A percentile compares a stretch with the other conserved stretches of the same genome.
These are phyloP conservation scores for Melinaea menophilus DNA, from an alignment of 2,888 invertebrate genomes.

Conservation along the genomic window DNA sequence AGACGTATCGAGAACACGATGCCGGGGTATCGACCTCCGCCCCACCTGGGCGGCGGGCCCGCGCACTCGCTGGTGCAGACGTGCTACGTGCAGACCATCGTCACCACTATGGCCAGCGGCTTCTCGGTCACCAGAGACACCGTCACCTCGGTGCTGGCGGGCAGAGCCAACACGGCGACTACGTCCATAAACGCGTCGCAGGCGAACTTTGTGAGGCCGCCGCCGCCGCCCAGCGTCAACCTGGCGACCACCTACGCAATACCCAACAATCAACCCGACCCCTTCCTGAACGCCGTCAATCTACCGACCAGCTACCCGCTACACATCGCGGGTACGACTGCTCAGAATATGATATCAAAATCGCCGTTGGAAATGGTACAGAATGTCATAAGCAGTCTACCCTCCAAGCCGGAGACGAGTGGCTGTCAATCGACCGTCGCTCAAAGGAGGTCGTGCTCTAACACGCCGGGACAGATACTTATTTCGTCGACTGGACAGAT, in stretches of 20 bases:
- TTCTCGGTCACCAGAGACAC: conserved; percentile 88
- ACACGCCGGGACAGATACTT: conserved; percentile 82
- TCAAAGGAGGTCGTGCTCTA: conserved; percentile 47
- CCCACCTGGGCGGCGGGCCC: conserved; percentile 69
- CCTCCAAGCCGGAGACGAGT: conserved; percentile 60
- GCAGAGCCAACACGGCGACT: conserved; percentile 85
- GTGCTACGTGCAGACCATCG: conserved; percentile 66
- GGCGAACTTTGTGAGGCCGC: conserved; percentile 63
- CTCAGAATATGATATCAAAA: conserved; percentile 74
- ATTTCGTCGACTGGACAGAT: conserved; percentile 87
- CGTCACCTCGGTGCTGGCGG: conserved; percentile 87
- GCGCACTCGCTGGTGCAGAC: conserved; percentile 65
- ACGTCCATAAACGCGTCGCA: conserved; percentile 84
- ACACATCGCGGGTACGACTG: conserved; percentile 71
- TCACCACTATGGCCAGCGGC: conserved; percentile 81
- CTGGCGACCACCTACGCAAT: conserved; percentile 67
- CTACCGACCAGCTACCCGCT: conserved; percentile 66
- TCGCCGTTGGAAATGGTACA: conserved; percentile 88
- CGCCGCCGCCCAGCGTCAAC: conserved; percentile 66
- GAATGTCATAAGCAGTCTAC: conserved; percentile 84
- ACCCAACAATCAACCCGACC: conserved; percentile 70
- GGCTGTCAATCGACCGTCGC: conserved; percentile 66
- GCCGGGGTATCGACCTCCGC: conserved; percentile 73
- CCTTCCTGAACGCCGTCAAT: conserved; percentile 69
- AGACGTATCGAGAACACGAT: conserved; percentile 60